Percentiles rank a stretch among this genome's conserved stretches.
phyloP scores from a whole-genome alignment of 92 coral and sea anemone genomes.

The Epizoanthus rinbou region DNA sequence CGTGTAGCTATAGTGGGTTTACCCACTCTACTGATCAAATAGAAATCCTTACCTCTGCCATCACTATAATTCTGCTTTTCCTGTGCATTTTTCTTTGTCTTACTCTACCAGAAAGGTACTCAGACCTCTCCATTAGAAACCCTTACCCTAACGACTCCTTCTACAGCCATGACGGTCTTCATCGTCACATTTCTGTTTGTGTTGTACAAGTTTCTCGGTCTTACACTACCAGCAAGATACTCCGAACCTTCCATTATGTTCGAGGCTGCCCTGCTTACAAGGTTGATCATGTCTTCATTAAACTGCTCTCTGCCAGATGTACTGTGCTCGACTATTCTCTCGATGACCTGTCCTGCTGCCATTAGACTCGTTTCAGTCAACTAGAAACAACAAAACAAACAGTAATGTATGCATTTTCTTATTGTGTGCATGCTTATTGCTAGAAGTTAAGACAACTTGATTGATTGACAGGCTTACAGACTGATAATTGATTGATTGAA shows the following conservation, averaged over 20 bases:
- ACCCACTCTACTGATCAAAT: too few relatives aligned
- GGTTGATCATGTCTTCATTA: constrained; percentile 34
- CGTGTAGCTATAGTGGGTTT: too few relatives aligned
- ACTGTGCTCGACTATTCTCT: constrained; percentile 35
- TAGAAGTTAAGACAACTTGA: too few relatives aligned
- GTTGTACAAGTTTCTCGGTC: neutral
- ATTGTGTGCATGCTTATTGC: too few relatives aligned
- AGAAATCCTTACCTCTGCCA: too few relatives aligned
- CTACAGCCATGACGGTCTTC: constrained; percentile 29
- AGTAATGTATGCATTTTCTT: too few relatives aligned
- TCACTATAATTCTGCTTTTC: too few relatives aligned
- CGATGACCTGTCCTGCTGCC: constrained; percentile 36
- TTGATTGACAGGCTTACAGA: too few relatives aligned
- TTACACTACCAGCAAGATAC: neutral
- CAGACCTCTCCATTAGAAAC: too few relatives aligned
- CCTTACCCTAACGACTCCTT: constrained; percentile 34
- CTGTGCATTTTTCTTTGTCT: too few relatives aligned
- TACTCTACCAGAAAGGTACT: too few relatives aligned
- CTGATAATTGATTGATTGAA: too few relatives aligned
- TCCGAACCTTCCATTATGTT: constrained; percentile 41
- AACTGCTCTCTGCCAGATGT: constrained; percentile 15
- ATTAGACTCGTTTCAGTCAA: constrained; percentile 36
- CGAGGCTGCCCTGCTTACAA: constrained; percentile 51
- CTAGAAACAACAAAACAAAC: constrained; percentile 5
- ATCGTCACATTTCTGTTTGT: neutral